Evolutionary conservation across 2,797 vertebrate species (phyloP), one percentile per base, ranked within the genome.

Genomic region (Tympanoctomys barrerae): DNA sequence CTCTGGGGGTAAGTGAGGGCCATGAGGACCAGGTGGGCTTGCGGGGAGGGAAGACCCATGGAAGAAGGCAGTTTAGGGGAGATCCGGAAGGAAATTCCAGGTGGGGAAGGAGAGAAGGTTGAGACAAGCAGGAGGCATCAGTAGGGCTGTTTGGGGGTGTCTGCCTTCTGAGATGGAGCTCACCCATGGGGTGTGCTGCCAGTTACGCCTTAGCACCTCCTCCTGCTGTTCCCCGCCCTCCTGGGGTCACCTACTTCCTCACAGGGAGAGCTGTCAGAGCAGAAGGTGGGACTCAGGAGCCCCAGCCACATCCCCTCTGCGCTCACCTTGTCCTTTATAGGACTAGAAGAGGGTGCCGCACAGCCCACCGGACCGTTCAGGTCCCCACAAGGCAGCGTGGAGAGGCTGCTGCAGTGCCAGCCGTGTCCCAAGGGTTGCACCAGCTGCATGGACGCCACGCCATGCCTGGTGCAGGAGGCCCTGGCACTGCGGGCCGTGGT

Each of bases 401-500:
- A 91, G 81, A 93, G 98, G 84, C 96, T 99, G 95, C 98, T 99
- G 83, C 96, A 95, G 68, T 99, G 99, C 93, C 98, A 98, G 1
- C 99, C 99, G 0, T 99, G 99, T 97, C 99, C 97, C 92, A 98
- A 98, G 0, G 99, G 99, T 86, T 99, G 99, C 18, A 90, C 71
- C 92, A 98, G 97, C 94, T 99, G 99, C 46, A 89, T 98, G 96
- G 99, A 99, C 24, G 98, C 98, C 49, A 79, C 98, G 0, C 99
- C 99, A 0, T 99, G 99, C 97, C 97, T 99, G 98, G 98, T 98
- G 59, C 99, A 99, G 97, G 99, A 99, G 98, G 99, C 99, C 96
- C 97, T 90, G 98, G 98, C 95, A 0, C 98, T 99, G 87, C 97
- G 99, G 94, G 97, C 98, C 0, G 98, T 97, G 0, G 97, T 99